phyloP scores from a whole-genome alignment of 1,140 invertebrate species.

The Antheraea pernyi region DNA sequence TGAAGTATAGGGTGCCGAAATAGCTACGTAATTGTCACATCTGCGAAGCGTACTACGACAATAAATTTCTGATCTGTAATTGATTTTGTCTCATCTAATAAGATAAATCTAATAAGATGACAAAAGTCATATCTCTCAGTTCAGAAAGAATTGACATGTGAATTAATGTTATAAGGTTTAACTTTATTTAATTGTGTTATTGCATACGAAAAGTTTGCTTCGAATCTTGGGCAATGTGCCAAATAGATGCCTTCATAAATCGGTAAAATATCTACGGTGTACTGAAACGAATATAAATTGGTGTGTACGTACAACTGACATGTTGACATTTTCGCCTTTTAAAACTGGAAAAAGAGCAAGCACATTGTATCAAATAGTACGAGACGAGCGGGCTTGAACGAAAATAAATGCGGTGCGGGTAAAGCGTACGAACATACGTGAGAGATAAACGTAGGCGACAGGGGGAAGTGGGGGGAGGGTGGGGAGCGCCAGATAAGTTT shows the following conservation, averaged over 20 bases:
- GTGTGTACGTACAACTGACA: slow-evolving; percentile 21
- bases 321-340: slow-evolving; percentile 24
- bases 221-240: slow-evolving; percentile 59
- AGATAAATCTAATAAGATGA: neutral
- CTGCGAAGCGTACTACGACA: too few species aligned
- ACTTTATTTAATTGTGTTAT: slow-evolving; percentile 60
- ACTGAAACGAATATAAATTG: slow-evolving; percentile 52
- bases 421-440: slow-evolving; percentile 53
- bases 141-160: too few species aligned
- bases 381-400: slow-evolving; percentile 39
- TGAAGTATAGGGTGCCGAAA: too few species aligned
- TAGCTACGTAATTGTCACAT: too few species aligned
- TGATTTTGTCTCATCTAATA: neutral
- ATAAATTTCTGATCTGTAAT: neutral
- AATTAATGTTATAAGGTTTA: slow-evolving; percentile 63
- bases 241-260: slow-evolving; percentile 66
- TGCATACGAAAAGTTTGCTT: slow-evolving; percentile 56
- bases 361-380: slow-evolving; percentile 30
- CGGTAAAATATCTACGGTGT: slow-evolving; percentile 50
- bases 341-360: slow-evolving; percentile 23
- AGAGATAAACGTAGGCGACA: slow-evolving; percentile 64
- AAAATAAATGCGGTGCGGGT: slow-evolving; percentile 44
- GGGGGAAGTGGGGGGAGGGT: slow-evolving; percentile 32
- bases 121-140: neutral
- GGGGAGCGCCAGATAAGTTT: slow-evolving; percentile 67